Base-by-base conservation (phyloP, 1,140 invertebrate genomes). In the Nymphalis io region DNA sequence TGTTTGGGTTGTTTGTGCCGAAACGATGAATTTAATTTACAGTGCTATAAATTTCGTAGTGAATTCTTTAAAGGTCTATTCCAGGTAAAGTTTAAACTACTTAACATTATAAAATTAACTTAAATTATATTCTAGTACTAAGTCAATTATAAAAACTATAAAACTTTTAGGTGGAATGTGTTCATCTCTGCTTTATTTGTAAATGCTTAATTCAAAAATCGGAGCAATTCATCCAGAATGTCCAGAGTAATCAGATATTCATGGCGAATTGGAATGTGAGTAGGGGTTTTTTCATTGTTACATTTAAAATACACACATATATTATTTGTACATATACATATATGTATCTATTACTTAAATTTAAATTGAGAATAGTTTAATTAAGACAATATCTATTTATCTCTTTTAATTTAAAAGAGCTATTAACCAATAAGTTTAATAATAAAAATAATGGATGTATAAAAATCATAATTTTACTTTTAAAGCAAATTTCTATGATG, bases 251-350 rank as follows among this genome's bases (percentile, higher is more conserved):
- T 72, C 85, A 90, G 60, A 74, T 79, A n/a, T 69, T 79, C 23
- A 55, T 90, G 48, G 75, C 84, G 55, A 84, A 82, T 69, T 63
- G 73, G n/a, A 78, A 70, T 76, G 87, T 88, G 80, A 85, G 83
- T 84, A 64, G 4, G 16, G 12, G 18, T 33, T 5, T 33, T 33
- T 33, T 8, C 1, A 33, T 33, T 33, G 10, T 33, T 33, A 33
- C 1, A 33, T n/a, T n/a, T n/a, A n/a, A n/a, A n/a, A n/a, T n/a
- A n/a, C n/a, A n/a, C n/a, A n/a, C n/a, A n/a, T n/a, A n/a, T n/a
- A n/a, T n/a, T n/a, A n/a, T n/a, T n/a, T n/a, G n/a, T n/a, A n/a
- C n/a, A n/a, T n/a, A n/a, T n/a, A n/a, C n/a, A n/a, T n/a, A n/a
- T n/a, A n/a, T n/a, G n/a, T n/a, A n/a, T n/a, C n/a, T n/a, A n/a